Base-by-base conservation (phyloP, 2,888 invertebrate genomes). In the Cephus pygmeus region DNA sequence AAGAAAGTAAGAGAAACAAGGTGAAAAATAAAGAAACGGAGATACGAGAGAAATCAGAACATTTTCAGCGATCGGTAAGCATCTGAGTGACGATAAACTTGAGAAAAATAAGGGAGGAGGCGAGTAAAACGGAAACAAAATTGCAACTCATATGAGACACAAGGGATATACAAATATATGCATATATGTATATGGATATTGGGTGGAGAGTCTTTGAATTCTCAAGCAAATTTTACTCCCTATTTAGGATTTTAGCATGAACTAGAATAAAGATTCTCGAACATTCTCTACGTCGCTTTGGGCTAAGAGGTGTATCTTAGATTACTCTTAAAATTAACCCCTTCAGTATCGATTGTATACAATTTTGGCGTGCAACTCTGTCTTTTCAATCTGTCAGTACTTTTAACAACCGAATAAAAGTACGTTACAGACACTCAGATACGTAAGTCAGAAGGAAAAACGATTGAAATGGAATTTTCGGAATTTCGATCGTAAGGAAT, bases 171-270 rank as follows among this genome's bases (percentile, higher is more conserved):
- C 68, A 76, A 76, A 71, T 76, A 56, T 69, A 30, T 31, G 69
- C 69, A 35, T 35, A 35, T 12, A 56, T 56, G 40, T 68, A 36
- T 12, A 56, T 56, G 56, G 56, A 75, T 77, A 79, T 79, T 82
- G 84, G 86, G 86, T 86, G 85, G 84, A 85, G 85, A 85, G 84
- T 84, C 77, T 77, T 56, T 56, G 23, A 56, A 56, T 23, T 56
- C 2, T 23, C 56, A 56, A 9, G 56, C 6, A 23, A 56, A 2
- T 23, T 56, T 56, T 56, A 56, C 9, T 56, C 2, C 56, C 56
- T 56, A 56, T 56, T 56, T 56, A 56, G 23, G 56, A 56, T 56
- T 56, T 23, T 56, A 56, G 56, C 56, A 9, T 56, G 23, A 56
- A 23, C 56, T 56, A 56, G 9, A 23, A 9, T 56, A 56, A 56